A percentile compares a stretch with the other conserved stretches of the same genome.
Conservation (phyloP, 2,888 invertebrate genomes). For the Drosophila suboccidentalis region DNA sequence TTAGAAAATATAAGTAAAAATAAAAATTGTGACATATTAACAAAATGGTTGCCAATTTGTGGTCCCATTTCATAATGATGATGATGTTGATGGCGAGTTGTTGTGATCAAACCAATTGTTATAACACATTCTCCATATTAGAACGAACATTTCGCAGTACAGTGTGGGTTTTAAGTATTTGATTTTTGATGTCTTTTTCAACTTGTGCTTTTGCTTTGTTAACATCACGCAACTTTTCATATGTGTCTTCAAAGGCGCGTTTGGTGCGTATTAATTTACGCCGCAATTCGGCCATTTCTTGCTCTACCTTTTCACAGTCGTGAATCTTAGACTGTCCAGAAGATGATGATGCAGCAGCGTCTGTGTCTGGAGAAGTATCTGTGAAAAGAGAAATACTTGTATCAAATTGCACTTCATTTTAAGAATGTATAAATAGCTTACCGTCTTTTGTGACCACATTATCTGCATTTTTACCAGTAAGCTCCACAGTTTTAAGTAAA, state of each 20-base stretch:
- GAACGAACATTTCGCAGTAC: conserved; percentile 91
- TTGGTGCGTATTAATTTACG: conserved; percentile 90
- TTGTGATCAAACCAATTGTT: conserved; percentile 63
- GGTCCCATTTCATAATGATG: conserved; percentile 20
- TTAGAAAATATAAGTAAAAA: conserved; percentile 25
- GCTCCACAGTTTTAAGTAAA: conserved; percentile 85
- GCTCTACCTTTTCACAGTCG: conserved; percentile 86
- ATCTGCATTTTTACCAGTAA: conserved; percentile 51
- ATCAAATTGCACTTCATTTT: not conserved
- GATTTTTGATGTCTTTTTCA: conserved; percentile 93
- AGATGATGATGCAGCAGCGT: conserved; percentile 11
- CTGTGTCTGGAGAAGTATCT: conserved; percentile 38
- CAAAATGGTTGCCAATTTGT: conserved; percentile 13
- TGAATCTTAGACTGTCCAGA: conserved; percentile 55
- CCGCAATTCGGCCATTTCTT: conserved; percentile 90
- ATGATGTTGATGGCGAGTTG: conserved; percentile 10
- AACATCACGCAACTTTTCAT: conserved; percentile 90
- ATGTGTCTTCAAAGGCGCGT: conserved; percentile 91
- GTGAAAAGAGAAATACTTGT: not conserved
- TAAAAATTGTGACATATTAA: conserved; percentile 12
- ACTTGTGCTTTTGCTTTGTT: conserved; percentile 93
- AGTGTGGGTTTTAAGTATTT: conserved; percentile 92
- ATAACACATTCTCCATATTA: conserved; percentile 88
- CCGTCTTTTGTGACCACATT: conserved; percentile 38
- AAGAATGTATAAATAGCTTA: conserved; percentile 12